A percentile compares a stretch with the other conserved stretches of the same genome.
Conservation (phyloP, 2,797 vertebrate species). For the Adelosebastes latens region DNA sequence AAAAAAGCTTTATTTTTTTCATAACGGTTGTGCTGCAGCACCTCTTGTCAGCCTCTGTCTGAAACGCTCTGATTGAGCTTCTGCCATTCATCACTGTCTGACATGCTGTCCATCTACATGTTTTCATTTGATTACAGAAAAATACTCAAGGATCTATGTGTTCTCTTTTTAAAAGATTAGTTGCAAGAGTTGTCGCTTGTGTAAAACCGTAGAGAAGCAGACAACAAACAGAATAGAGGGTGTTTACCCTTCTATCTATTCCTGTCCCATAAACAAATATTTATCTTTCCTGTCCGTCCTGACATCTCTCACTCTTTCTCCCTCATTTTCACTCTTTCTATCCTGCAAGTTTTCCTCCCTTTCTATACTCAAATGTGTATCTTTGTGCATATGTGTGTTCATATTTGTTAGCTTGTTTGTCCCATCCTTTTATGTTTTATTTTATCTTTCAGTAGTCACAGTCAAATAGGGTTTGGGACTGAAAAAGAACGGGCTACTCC, state of each 20-base stretch:
- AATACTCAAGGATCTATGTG: background rate
- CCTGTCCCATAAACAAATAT: conserved; percentile 55
- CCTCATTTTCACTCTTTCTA: background rate
- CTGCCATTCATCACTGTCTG: background rate
- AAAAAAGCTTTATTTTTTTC: no score
- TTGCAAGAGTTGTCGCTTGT: background rate
- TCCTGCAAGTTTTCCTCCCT: background rate
- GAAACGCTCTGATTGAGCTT: no score
- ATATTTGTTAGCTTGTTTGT: background rate
- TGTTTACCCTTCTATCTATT: conserved; percentile 39
- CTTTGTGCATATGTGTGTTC: background rate
- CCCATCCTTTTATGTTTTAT: background rate
- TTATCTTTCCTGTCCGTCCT: conserved; percentile 27
- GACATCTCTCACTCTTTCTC: background rate
- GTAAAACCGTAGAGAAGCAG: background rate
- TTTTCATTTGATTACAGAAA: background rate
- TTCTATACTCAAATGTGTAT: background rate
- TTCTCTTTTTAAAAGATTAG: background rate
- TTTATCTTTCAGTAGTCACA: background rate
- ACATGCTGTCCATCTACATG: background rate
- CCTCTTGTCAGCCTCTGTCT: no score
- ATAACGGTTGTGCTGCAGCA: no score
- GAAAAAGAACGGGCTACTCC: background rate
- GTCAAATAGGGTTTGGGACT: background rate
- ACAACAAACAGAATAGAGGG: background rate